Evolutionary conservation across 2,113 vertebrate species (phyloP).

Genomic region (Pelmatolapia mariae): DNA sequence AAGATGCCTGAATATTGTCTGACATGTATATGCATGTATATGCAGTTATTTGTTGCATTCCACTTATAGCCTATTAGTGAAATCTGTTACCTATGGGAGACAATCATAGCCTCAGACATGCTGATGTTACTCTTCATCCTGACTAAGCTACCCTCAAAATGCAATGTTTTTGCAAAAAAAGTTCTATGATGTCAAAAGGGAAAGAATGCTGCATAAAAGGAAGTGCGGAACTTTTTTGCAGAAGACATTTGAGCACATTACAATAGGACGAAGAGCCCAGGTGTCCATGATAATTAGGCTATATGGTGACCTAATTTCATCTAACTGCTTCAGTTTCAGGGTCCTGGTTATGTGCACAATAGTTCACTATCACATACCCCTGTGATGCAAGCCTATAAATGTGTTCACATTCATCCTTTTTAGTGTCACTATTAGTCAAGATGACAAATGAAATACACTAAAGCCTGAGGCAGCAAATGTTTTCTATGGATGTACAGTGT

Average conservation of each 20-base stretch:
- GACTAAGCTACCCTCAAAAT: not conserved
- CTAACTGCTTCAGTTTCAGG: not conserved
- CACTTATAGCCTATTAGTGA: not conserved
- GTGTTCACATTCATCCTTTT: not conserved
- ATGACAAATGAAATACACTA: not conserved
- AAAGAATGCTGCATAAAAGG: not conserved
- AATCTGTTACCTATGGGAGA: not conserved
- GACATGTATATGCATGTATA: not conserved
- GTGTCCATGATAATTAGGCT: not conserved
- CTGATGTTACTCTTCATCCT: not conserved
- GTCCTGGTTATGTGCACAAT: not conserved
- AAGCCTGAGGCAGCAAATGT: not conserved
- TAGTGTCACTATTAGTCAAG: not conserved
- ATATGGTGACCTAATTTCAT: not conserved
- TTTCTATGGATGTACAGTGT: not conserved
- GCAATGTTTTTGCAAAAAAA: not conserved
- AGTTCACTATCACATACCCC: not conserved
- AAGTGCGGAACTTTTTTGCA: not conserved
- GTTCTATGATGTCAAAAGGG: not conserved
- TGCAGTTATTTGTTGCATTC: not conserved
- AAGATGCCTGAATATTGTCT: not conserved
- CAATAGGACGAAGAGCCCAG: not conserved
- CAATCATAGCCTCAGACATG: not conserved
- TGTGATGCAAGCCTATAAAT: not conserved
- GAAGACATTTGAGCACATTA: not conserved